A percentile compares a stretch with the other conserved stretches of the same genome.
phyloP scores from a whole-genome alignment of 1,140 invertebrate genomes.

The Cyclina sinensis region DNA sequence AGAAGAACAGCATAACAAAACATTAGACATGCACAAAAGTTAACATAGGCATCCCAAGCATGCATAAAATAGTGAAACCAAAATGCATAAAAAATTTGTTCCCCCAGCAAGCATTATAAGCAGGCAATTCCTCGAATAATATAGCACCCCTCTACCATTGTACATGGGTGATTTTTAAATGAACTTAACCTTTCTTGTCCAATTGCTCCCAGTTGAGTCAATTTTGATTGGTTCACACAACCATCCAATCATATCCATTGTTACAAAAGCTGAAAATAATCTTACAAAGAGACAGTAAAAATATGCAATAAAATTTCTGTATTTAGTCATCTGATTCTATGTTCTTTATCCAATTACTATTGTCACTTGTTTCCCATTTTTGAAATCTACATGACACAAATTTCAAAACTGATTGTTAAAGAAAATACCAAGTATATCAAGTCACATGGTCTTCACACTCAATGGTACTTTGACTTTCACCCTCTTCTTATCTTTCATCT shows the following conservation, averaged over 20 bases:
- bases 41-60: constrained; percentile 25
- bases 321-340: too few relatives aligned
- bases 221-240: constrained; percentile 18
- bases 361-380: too few relatives aligned
- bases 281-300: constrained; percentile 23
- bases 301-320: neutral
- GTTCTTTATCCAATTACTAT: too few relatives aligned
- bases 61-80: constrained; percentile 4
- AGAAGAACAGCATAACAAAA: neutral
- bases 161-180: constrained; percentile 46
- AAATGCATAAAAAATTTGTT: constrained; percentile 21
- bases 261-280: constrained; percentile 47
- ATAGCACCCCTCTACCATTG: constrained; percentile 30
- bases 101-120: constrained; percentile 19
- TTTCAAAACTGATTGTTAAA: too few relatives aligned
- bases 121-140: constrained; percentile 5
- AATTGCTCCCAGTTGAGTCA: constrained; percentile 27
- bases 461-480: too few relatives aligned
- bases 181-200: constrained; percentile 58
- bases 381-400: too few relatives aligned
- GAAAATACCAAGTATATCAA: too few relatives aligned
- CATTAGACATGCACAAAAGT: constrained; percentile 9
- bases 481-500: too few relatives aligned
- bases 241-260: constrained; percentile 25
- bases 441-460: too few relatives aligned